phyloP scores from a whole-genome alignment of 2,888 invertebrate genomes.

The Synanthedon vespiformis region DNA sequence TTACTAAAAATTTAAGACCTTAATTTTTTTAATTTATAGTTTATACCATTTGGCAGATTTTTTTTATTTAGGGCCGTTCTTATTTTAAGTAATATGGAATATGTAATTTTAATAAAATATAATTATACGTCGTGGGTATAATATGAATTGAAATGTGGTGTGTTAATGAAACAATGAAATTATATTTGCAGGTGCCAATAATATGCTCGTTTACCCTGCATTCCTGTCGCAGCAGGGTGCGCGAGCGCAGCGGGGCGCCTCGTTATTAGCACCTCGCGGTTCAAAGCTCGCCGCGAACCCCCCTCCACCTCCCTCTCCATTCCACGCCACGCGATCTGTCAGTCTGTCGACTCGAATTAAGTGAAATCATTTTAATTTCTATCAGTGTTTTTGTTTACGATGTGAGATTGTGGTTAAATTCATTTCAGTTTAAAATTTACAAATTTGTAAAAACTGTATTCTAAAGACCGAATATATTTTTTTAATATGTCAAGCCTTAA shows the following conservation, averaged over 20 bases:
- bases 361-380: conserved; percentile 45
- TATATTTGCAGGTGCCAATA: not conserved
- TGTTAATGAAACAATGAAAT: not conserved
- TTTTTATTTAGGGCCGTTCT: not conserved
- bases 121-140: not conserved
- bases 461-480: too few relatives aligned
- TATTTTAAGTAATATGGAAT: conserved; percentile 1
- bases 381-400: not conserved
- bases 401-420: too few relatives aligned
- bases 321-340: conserved; percentile 27
- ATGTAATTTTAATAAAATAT: not conserved
- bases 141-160: too few relatives aligned
- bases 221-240: conserved; percentile 51
- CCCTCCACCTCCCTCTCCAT: conserved; percentile 9
- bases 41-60: too few relatives aligned
- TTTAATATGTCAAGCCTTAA: too few relatives aligned
- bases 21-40: too few relatives aligned
- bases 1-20: too few relatives aligned
- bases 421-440: too few relatives aligned
- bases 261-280: conserved; percentile 64
- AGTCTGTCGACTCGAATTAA: conserved; percentile 36
- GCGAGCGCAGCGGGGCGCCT: conserved; percentile 52
- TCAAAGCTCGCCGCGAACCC: conserved; percentile 41
- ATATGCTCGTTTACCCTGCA: conserved; percentile 18
- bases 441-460: too few relatives aligned